Conservation (phyloP, 92 coral and sea anemone species). For the Galaxea fascicularis region DNA sequence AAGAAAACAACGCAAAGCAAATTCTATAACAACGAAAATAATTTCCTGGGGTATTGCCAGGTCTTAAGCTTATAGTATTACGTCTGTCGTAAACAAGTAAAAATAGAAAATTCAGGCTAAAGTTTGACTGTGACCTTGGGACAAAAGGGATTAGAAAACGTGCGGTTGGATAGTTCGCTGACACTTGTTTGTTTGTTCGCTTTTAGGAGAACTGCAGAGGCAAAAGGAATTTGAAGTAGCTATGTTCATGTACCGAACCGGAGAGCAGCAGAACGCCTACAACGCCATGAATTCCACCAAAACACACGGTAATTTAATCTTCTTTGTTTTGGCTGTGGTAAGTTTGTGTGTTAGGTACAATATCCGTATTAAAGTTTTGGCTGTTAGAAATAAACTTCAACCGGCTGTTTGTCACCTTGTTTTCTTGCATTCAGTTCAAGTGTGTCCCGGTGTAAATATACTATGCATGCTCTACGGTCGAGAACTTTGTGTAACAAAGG, state of each 20-base stretch:
- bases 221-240: conserved; percentile 94
- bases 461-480: no score
- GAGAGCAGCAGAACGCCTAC: conserved; percentile 86
- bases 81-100: background rate
- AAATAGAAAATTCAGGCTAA: background rate
- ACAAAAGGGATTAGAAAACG: background rate
- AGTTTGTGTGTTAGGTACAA: background rate
- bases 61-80: background rate
- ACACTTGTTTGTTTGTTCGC: background rate
- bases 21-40: background rate
- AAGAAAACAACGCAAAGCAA: no score
- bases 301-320: conserved; percentile 22
- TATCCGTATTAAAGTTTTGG: background rate
- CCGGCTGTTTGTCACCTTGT: background rate
- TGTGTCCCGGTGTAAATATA: no score
- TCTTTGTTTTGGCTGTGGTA: background rate
- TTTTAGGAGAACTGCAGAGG: conserved; percentile 85
- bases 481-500: no score
- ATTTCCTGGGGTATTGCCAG: background rate
- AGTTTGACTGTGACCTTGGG: background rate
- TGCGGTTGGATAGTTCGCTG: background rate
- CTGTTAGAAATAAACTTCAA: background rate
- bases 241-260: conserved; percentile 93
- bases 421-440: no score
- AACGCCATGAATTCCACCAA: conserved; percentile 57